These are phyloP conservation scores for Homarus americanus DNA, from an alignment of 1,140 invertebrate genomes.

Conservation along the genomic window DNA sequence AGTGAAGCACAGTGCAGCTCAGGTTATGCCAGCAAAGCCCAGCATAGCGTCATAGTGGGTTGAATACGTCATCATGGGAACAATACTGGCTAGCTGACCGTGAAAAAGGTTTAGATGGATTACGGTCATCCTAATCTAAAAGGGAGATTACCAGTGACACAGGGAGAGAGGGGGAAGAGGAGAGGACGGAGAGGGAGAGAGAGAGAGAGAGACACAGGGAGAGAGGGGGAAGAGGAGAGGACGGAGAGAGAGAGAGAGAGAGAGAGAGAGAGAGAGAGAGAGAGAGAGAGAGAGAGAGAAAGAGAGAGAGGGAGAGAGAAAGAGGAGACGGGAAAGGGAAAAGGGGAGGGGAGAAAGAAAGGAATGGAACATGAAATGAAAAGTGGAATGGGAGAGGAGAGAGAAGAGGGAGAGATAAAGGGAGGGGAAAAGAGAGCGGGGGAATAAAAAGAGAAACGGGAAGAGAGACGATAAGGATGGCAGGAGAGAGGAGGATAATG, in stretches of 20 bases:
- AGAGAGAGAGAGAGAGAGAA: not conserved
- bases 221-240: not conserved
- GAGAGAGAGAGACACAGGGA: not conserved
- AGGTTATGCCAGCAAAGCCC: not conserved
- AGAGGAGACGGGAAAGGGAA: no score
- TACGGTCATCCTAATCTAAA: conserved; percentile 53
- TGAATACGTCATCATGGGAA: conserved; percentile 41
- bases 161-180: not conserved
- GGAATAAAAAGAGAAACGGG: not conserved
- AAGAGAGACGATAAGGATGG: not conserved
- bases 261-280: not conserved
- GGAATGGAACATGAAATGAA: no score
- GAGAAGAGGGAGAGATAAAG: no score
- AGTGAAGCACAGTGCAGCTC: not conserved
- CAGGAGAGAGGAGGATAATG: not conserved
- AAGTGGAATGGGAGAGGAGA: no score
- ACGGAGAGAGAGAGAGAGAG: not conserved
- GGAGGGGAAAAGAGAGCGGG: no score
- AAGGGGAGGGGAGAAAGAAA: no score
- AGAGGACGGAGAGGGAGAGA: not conserved
- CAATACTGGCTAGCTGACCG: conserved; percentile 23
- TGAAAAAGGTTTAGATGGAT: conserved; percentile 51
- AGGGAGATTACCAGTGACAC: conserved; percentile 43
- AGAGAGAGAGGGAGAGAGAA: not conserved
- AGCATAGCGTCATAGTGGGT: not conserved